Conservation (phyloP, 92 coral and sea anemone genomes). For the Micromussa lordhowensis region DNA sequence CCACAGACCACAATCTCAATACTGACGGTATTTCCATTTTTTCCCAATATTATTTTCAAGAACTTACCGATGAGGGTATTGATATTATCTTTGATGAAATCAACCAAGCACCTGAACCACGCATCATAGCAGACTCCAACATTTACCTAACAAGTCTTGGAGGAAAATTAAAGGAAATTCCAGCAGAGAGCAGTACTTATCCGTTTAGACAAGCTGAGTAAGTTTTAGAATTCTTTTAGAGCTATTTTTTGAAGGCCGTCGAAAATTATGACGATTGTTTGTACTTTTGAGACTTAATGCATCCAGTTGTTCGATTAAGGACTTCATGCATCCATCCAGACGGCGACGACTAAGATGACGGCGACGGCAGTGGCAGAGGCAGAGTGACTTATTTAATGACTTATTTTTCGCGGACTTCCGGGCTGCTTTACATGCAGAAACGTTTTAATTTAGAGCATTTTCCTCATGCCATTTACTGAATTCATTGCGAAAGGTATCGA, state of each 20-base stretch:
- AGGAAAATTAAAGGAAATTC: slow-evolving; percentile 63
- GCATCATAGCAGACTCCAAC: slow-evolving; percentile 39
- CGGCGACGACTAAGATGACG: too few species aligned
- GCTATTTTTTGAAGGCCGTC: neutral
- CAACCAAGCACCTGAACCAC: slow-evolving; percentile 37
- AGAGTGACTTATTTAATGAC: too few species aligned
- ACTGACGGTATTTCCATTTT: too few species aligned
- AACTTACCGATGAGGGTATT: slow-evolving; percentile 73
- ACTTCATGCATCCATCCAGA: too few species aligned
- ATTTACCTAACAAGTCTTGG: slow-evolving; percentile 74
- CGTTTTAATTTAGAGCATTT: too few species aligned
- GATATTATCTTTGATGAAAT: slow-evolving; percentile 64
- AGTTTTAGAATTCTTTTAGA: neutral
- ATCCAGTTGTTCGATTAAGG: too few species aligned
- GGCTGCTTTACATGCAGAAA: too few species aligned
- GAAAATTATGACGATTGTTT: neutral
- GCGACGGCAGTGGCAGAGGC: too few species aligned
- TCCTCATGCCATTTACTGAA: too few species aligned
- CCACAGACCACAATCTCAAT: too few species aligned
- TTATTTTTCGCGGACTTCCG: too few species aligned
- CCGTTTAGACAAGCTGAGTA: slow-evolving; percentile 78
- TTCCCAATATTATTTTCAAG: slow-evolving; percentile 37
- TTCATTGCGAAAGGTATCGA: too few species aligned
- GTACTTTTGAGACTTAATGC: neutral
- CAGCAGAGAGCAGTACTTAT: slow-evolving; percentile 56